phyloP scores from a whole-genome alignment of 2,888 invertebrate species.

The Callyntrura guangdongensis region DNA sequence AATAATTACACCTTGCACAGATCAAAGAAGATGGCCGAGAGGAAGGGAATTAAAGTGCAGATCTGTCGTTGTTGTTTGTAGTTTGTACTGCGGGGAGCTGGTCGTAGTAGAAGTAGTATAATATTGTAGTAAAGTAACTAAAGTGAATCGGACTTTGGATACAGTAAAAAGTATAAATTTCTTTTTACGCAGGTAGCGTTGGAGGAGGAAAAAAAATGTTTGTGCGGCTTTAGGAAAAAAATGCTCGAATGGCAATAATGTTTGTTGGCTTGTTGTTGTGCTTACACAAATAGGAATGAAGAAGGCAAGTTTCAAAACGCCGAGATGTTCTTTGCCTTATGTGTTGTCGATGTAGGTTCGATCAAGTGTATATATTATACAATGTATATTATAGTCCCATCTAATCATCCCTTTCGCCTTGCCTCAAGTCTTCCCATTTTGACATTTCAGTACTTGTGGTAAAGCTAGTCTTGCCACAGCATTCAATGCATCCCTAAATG shows the following conservation, averaged over 20 bases:
- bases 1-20: slow-evolving; percentile 77
- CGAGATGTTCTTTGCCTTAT: neutral
- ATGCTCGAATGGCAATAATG: neutral
- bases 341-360: neutral
- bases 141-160: too few species aligned
- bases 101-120: neutral
- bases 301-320: slow-evolving; percentile 3
- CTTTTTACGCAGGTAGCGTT: too few species aligned
- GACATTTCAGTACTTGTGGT: neutral
- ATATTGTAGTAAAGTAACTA: too few species aligned
- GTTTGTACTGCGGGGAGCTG: neutral
- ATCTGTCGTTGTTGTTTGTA: slow-evolving; percentile 37
- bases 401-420: slow-evolving; percentile 24
- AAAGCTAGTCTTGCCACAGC: neutral
- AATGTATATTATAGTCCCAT: neutral
- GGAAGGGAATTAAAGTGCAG: slow-evolving; percentile 73
- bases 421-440: slow-evolving; percentile 26
- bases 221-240: too few species aligned
- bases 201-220: too few species aligned
- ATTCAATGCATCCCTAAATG: neutral
- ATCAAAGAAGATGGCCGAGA: slow-evolving; percentile 80
- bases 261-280: too few species aligned
- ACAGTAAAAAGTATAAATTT: too few species aligned
- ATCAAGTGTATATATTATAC: slow-evolving; percentile 8
- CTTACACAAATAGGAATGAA: neutral